These are phyloP conservation scores for Monochamus saltuarius DNA, from an alignment of 1,140 invertebrate genomes.

Conservation along the genomic window DNA sequence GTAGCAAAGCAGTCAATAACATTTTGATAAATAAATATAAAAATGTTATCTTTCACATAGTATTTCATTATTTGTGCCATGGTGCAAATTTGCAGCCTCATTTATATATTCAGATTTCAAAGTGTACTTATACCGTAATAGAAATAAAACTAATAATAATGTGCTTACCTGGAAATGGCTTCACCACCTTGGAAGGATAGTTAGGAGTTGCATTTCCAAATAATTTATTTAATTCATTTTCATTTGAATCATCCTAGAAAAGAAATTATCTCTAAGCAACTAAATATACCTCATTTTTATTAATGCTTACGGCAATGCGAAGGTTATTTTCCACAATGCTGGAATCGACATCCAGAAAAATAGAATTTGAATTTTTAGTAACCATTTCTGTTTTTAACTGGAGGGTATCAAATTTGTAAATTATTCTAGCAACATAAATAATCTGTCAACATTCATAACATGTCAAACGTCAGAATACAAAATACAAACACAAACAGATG, in stretches of 20 bases:
- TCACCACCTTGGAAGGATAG: conserved; percentile 37
- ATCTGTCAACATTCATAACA: too few relatives aligned
- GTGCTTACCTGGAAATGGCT: conserved; percentile 42
- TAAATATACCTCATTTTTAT: conserved; percentile 5
- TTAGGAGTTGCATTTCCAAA: conserved; percentile 21
- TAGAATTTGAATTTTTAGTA: conserved; percentile 4
- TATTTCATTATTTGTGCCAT: too few relatives aligned
- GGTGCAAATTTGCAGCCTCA: too few relatives aligned
- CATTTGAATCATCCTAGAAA: conserved; percentile 26
- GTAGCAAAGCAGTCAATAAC: too few relatives aligned
- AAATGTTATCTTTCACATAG: too few relatives aligned
- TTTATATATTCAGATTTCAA: too few relatives aligned
- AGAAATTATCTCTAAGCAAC: conserved; percentile 4
- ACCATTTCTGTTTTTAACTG: neutral
- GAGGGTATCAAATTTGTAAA: too few relatives aligned
- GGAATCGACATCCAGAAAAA: conserved; percentile 47
- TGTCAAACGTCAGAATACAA: too few relatives aligned
- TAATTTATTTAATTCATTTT: conserved; percentile 36
- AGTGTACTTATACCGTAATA: neutral
- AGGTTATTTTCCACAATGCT: conserved; percentile 54
- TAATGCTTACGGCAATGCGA: conserved; percentile 49
- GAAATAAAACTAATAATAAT: neutral
- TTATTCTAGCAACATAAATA: too few relatives aligned
- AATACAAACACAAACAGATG: too few relatives aligned
- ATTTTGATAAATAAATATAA: too few relatives aligned